Conservation (phyloP, 2,888 invertebrate genomes). For the Aspidapion aeneum region DNA sequence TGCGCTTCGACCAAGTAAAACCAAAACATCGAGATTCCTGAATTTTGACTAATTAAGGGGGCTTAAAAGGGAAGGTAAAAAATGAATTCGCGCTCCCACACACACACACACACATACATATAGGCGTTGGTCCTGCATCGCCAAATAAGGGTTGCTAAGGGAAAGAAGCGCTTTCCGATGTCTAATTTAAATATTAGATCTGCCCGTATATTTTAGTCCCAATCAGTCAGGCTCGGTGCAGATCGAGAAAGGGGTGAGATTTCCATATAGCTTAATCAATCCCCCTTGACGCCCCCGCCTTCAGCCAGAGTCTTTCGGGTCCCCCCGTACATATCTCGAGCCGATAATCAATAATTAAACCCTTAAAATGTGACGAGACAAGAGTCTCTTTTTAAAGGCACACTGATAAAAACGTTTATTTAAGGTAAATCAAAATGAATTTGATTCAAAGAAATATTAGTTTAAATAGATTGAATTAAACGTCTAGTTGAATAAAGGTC, state of each 20-base stretch:
- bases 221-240: constrained; percentile 45
- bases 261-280: constrained; percentile 59
- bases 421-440: too few species aligned
- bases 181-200: constrained; percentile 50
- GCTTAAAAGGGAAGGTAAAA: constrained; percentile 27
- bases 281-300: constrained; percentile 39
- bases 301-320: constrained; percentile 43
- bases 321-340: constrained; percentile 45
- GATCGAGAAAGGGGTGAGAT: constrained; percentile 49
- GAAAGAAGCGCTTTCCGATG: constrained; percentile 24
- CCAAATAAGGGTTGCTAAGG: constrained; percentile 23
- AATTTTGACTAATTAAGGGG: constrained; percentile 33
- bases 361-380: constrained; percentile 57
- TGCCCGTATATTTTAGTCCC: constrained; percentile 47
- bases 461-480: too few species aligned
- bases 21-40: constrained; percentile 24
- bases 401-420: too few species aligned
- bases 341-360: constrained; percentile 61
- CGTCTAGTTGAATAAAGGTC: too few species aligned
- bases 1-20: too few species aligned
- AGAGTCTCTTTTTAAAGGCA: too few species aligned
- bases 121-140: constrained; percentile 19
- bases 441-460: too few species aligned
- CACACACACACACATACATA: constrained; percentile 17
- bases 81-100: constrained; percentile 10